Evolutionary conservation across 2,113 vertebrate species (phyloP), one percentile per base, ranked within the genome.

Genomic region (Capra hircus): DNA sequence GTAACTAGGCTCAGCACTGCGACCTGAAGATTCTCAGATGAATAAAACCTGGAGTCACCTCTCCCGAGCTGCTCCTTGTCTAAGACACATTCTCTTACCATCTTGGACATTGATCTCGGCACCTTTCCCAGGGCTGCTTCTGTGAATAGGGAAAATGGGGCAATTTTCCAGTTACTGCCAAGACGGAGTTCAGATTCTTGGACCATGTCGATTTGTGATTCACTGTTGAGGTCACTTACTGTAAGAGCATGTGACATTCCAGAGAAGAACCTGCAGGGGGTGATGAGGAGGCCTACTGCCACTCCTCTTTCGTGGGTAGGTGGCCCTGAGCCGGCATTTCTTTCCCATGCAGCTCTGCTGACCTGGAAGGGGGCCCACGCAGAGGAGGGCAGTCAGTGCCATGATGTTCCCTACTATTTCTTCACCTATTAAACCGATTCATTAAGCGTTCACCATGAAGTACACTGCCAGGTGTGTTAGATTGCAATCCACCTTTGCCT

Each of bases 111-210:
- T 55, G 30, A 81, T 62, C 23, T 19, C 36, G 80, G 71, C 25
- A 50, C 59, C 43, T 43, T 91, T 82, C 60, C 60, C 0, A 2
- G 90, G 27, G 48, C 52, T 28, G 3, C 33, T 83, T 97, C 64
- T 36, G 59, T 36, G 45, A 88, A 74, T 80, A 60, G 60, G 78
- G 94, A 74, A 96, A 91, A 80, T 3, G 6, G 71, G 88, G 57
- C 83, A 43, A n/a, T 84, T 57, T 6, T n/a, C 67, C 57, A 62
- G 13, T 91, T 45, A 74, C 62, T 93, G 94, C 88, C 85, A 94
- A 97, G 77, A 43, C 16, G 36, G 52, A 90, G 74, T 80, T 89
- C 88, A 52, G 81, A 94, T 84, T 90, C 87, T 95, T 94, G 90
- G 90, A 91, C 67, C 57, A 21, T 21, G 50, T 11, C 33, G 50